A percentile compares a stretch with the other conserved stretches of the same genome.
Conservation (phyloP, 2,888 invertebrate genomes). For the Cerceris rybyensis region DNA sequence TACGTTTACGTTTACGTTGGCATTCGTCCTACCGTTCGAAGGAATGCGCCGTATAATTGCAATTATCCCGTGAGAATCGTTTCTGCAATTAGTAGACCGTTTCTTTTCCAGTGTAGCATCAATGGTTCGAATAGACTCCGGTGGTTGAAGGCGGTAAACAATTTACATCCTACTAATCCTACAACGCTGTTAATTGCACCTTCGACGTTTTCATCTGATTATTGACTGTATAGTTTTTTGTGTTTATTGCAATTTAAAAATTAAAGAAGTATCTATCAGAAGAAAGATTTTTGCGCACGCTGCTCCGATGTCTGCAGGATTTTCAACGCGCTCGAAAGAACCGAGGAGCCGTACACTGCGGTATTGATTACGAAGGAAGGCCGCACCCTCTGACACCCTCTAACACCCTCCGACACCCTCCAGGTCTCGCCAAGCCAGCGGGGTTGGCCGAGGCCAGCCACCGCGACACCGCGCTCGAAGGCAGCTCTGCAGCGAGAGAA, state of each 20-base stretch:
- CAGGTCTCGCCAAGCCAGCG: not conserved
- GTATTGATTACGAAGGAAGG: slow-evolving; percentile 68
- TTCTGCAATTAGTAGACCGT: slow-evolving; percentile 43
- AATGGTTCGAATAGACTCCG: no score
- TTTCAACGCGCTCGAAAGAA: slow-evolving; percentile 8
- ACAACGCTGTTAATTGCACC: not conserved
- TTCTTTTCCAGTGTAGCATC: slow-evolving; percentile 33
- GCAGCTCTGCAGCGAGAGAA: slow-evolving; percentile 41
- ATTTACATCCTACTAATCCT: not conserved
- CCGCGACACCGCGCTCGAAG: slow-evolving; percentile 28
- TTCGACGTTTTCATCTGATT: no score
- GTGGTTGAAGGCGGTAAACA: no score
- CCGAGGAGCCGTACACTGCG: slow-evolving; percentile 37
- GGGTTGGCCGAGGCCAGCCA: slow-evolving; percentile 41
- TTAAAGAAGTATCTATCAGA: slow-evolving; percentile 32
- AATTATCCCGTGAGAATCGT: slow-evolving; percentile 53
- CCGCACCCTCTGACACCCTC: slow-evolving; percentile 67
- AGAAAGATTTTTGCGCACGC: slow-evolving; percentile 46
- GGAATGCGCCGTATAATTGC: slow-evolving; percentile 46
- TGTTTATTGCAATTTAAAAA: not conserved
- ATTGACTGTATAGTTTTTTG: no score
- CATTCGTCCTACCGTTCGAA: slow-evolving; percentile 15
- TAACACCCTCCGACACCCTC: slow-evolving; percentile 51
- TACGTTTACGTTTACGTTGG: slow-evolving; percentile 41
- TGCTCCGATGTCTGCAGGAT: slow-evolving; percentile 47